These are phyloP conservation scores for Parasteatoda lunata DNA, from an alignment of 2,888 invertebrate genomes.

Conservation along the genomic window DNA sequence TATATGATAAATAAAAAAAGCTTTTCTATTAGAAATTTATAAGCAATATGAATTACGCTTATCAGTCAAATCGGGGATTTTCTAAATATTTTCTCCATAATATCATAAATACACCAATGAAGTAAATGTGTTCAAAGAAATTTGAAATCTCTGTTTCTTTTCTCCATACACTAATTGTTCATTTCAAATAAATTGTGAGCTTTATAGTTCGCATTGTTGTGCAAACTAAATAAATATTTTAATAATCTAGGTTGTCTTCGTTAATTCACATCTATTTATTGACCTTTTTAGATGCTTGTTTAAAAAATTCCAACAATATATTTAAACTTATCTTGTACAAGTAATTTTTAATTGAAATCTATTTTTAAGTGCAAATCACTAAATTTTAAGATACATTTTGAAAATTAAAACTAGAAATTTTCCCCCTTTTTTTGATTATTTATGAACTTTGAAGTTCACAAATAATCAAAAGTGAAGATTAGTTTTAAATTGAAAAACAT, in stretches of 20 bases:
- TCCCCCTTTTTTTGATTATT: too few species aligned
- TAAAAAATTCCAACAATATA: too few species aligned
- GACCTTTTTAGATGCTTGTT: neutral
- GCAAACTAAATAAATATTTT: constrained; percentile 68
- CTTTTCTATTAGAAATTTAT: constrained; percentile 60
- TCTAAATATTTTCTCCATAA: constrained; percentile 61
- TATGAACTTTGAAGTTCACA: neutral
- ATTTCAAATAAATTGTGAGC: constrained; percentile 66
- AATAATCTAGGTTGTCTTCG: constrained; percentile 40
- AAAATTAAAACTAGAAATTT: too few species aligned
- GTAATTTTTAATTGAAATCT: too few species aligned
- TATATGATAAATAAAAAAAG: constrained; percentile 56
- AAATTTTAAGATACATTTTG: too few species aligned
- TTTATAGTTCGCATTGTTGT: constrained; percentile 68
- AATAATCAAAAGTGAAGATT: neutral
- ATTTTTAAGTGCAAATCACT: too few species aligned
- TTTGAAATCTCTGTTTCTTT: constrained; percentile 44
- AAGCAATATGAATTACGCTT: constrained; percentile 46
- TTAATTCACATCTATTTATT: neutral
- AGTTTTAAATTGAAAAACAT: too few species aligned
- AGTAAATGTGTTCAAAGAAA: constrained; percentile 58
- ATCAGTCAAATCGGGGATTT: constrained; percentile 51
- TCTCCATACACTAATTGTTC: constrained; percentile 59
- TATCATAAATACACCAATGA: constrained; percentile 50
- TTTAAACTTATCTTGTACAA: too few species aligned